These are phyloP conservation scores for Scaptomyza flava DNA, from an alignment of 2,888 invertebrate genomes.

Conservation along the genomic window DNA sequence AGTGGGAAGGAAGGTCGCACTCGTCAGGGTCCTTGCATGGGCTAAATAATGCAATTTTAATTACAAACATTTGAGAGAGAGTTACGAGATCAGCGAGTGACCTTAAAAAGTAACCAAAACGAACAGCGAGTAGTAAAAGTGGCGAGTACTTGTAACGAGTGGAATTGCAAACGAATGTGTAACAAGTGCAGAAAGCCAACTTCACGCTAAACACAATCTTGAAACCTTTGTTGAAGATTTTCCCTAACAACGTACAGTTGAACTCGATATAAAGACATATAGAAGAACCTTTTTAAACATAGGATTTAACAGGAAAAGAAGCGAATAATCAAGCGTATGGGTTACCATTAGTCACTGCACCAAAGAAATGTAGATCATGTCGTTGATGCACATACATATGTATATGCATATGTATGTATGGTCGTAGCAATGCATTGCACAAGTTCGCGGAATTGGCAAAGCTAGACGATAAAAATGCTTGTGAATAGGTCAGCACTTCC, in stretches of 20 bases:
- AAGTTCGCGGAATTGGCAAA: constrained; percentile 16
- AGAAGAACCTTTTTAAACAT: neutral
- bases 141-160: too few species aligned
- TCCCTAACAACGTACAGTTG: too few species aligned
- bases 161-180: too few species aligned
- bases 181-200: too few species aligned
- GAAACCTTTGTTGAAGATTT: too few species aligned
- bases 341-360: neutral
- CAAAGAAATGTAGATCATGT: neutral
- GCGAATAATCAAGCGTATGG: neutral
- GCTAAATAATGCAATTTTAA: constrained; percentile 39
- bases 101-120: neutral
- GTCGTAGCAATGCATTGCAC: neutral
- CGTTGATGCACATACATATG: neutral
- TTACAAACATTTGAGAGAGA: constrained; percentile 1
- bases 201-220: too few species aligned
- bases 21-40: constrained; percentile 4
- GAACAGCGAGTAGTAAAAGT: neutral
- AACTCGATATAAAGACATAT: too few species aligned
- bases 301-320: neutral
- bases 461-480: constrained; percentile 16
- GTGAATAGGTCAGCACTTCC: constrained; percentile 19
- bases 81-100: too few species aligned
- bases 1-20: constrained; percentile 8
- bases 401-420: neutral